These are phyloP conservation scores for Callosobruchus maculatus DNA, from an alignment of 2,888 invertebrate genomes.

Conservation along the genomic window DNA sequence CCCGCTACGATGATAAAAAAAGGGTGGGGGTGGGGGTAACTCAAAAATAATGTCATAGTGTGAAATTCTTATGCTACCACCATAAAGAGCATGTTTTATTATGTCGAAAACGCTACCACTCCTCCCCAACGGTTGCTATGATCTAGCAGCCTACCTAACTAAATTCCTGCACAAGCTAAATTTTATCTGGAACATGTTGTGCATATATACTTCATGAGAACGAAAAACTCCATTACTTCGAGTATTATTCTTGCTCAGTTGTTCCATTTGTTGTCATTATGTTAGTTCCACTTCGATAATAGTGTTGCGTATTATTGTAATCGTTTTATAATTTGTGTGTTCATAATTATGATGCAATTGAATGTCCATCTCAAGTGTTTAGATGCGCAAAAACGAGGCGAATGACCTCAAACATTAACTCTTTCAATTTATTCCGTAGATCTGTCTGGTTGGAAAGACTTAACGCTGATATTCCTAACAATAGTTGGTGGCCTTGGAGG, in stretches of 20 bases:
- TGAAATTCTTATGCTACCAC: no score
- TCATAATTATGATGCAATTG: no score
- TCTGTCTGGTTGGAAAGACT: conserved; percentile 72
- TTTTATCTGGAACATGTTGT: no score
- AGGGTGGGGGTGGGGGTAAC: no score
- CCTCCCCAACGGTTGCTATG: no score
- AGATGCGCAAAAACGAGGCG: not conserved
- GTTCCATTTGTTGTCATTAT: not conserved
- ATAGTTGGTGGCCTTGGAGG: conserved; percentile 82
- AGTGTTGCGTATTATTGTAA: not conserved
- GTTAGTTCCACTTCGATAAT: not conserved
- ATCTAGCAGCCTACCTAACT: no score
- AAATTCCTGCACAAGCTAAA: no score
- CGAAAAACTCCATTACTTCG: not conserved
- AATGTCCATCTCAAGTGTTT: not conserved
- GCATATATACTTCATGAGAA: not conserved
- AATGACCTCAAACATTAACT: not conserved
- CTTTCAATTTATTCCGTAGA: conserved; percentile 30
- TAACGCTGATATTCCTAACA: conserved; percentile 77
- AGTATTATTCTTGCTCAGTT: not conserved
- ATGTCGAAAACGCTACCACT: no score
- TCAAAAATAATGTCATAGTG: no score
- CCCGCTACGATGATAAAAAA: no score
- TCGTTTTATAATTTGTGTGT: not conserved
- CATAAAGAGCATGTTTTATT: no score